These are phyloP conservation scores for Yasuhikotakia modesta DNA, from an alignment of 2,797 vertebrate genomes.

Conservation along the genomic window DNA sequence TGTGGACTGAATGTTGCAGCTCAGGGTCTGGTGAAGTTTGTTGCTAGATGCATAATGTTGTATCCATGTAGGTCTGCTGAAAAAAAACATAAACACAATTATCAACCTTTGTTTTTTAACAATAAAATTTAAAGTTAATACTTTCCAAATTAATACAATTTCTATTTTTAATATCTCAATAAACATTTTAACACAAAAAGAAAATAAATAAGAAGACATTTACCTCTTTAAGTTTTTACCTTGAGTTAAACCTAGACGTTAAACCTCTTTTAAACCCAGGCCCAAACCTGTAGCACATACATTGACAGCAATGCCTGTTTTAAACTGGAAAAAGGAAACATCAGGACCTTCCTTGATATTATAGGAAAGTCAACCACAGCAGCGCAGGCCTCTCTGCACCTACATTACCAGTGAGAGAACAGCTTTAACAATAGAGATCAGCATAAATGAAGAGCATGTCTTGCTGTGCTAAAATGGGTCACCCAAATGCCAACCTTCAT, in stretches of 20 bases:
- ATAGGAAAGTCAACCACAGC: neutral
- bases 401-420: neutral
- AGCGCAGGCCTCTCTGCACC: neutral
- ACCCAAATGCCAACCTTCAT: constrained; percentile 5
- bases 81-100: neutral
- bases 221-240: too few species aligned
- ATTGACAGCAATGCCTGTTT: neutral
- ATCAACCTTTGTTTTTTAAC: too few species aligned
- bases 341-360: too few species aligned
- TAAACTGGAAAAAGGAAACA: neutral
- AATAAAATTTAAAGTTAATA: too few species aligned
- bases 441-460: neutral
- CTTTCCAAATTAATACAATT: too few species aligned
- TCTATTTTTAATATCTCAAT: too few species aligned
- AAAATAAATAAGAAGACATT: too few species aligned
- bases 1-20: neutral
- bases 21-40: neutral
- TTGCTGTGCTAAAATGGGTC: neutral
- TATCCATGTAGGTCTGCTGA: constrained; percentile 14
- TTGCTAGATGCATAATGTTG: constrained; percentile 13
- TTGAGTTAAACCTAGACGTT: too few species aligned
- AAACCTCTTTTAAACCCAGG: too few species aligned
- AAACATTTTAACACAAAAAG: too few species aligned
- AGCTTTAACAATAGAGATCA: constrained; percentile 13
- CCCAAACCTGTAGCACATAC: neutral